phyloP scores from a whole-genome alignment of 2,797 vertebrate genomes.

The Thalassophryne amazonica region DNA sequence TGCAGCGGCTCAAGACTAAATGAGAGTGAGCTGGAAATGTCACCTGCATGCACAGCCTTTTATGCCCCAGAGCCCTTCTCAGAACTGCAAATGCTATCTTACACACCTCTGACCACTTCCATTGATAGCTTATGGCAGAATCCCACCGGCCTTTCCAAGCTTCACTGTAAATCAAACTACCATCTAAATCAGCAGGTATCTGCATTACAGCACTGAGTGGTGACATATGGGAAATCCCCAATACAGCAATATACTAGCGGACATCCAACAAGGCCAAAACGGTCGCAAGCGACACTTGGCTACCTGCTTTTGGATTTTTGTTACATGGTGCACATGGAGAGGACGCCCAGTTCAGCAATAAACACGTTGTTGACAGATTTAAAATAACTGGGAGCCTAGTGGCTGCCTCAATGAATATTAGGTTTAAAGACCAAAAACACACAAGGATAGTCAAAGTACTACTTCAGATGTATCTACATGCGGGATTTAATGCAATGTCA shows the following conservation, averaged over 20 bases:
- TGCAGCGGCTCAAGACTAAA: conserved; percentile 39
- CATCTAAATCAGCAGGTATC: conserved; percentile 49
- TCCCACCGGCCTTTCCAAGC: conserved; percentile 30
- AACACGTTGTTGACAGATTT: conserved; percentile 56
- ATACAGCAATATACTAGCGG: conserved; percentile 25
- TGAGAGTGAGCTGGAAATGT: conserved; percentile 63
- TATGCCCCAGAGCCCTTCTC: conserved; percentile 56
- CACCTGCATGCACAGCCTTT: conserved; percentile 68
- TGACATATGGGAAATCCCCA: conserved; percentile 57
- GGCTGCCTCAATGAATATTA: conserved; percentile 39
- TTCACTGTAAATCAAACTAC: conserved; percentile 65
- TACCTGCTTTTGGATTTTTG: conserved; percentile 44
- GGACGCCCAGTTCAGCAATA: conserved; percentile 4
- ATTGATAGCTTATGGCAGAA: conserved; percentile 52
- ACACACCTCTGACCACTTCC: conserved; percentile 46
- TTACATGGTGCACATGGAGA: conserved; percentile 37
- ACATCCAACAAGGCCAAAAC: conserved; percentile 50
- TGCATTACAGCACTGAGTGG: conserved; percentile 25
- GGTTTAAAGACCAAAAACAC: conserved; percentile 36
- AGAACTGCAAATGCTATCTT: conserved; percentile 71
- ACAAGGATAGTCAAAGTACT: conserved; percentile 24
- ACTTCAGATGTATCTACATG: no score
- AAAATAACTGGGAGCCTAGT: conserved; percentile 47
- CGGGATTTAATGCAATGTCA: no score
- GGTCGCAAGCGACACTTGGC: conserved; percentile 53